phyloP scores from a whole-genome alignment of 1,140 invertebrate species.

The Aphelenchoides fujianensis region DNA sequence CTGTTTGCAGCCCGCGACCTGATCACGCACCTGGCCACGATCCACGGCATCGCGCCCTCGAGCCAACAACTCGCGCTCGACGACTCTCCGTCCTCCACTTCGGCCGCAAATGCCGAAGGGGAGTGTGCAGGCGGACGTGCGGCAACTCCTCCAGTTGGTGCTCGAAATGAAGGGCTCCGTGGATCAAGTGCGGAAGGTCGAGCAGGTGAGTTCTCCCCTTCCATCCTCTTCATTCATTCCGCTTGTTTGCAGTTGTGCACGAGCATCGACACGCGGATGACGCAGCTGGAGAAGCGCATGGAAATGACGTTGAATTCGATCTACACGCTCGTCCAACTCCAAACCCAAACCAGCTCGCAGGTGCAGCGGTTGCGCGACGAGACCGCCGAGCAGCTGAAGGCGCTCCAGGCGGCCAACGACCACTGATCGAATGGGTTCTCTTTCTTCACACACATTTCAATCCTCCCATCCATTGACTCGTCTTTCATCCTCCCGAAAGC shows the following conservation, averaged over 20 bases:
- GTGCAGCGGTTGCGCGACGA: slow-evolving; percentile 41
- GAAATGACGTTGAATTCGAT: slow-evolving; percentile 61
- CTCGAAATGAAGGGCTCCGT: background rate
- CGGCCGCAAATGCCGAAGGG: background rate
- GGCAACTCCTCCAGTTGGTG: slow-evolving; percentile 21
- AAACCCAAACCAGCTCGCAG: slow-evolving; percentile 55
- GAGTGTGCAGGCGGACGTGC: slow-evolving; percentile 25
- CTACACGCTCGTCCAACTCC: slow-evolving; percentile 56
- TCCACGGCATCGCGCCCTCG: slow-evolving; percentile 37
- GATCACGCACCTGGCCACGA: slow-evolving; percentile 51
- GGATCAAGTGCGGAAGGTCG: slow-evolving; percentile 10
- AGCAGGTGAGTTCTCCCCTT: slow-evolving; percentile 19
- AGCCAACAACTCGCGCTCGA: background rate
- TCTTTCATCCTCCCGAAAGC: background rate
- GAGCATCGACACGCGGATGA: slow-evolving; percentile 48
- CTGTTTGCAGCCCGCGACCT: slow-evolving; percentile 53
- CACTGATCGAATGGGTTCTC: no score
- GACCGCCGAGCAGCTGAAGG: slow-evolving; percentile 32
- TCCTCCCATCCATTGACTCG: background rate
- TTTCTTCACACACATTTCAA: no score
- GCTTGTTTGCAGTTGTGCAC: slow-evolving; percentile 40
- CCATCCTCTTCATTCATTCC: background rate
- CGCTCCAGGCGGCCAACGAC: no score
- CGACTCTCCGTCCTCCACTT: background rate
- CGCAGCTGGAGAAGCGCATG: slow-evolving; percentile 57